Conservation (phyloP, 2,797 vertebrate species). For the Hapalemur alaotrensis region DNA sequence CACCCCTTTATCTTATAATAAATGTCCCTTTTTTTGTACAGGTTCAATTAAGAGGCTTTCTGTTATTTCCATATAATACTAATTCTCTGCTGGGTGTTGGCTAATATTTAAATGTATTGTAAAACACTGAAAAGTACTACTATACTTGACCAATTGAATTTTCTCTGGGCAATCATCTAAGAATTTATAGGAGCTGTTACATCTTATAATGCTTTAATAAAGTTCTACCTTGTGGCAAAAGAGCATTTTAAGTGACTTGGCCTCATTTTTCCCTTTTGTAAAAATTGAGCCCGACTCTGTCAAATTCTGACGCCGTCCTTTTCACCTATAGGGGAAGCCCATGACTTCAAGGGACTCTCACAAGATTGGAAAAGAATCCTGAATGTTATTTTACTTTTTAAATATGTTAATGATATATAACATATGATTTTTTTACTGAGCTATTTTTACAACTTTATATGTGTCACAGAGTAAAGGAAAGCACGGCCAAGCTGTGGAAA, state of each 20-base stretch:
- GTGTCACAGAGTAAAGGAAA: background rate
- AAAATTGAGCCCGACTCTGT: background rate
- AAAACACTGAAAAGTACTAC: background rate
- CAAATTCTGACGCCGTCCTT: background rate
- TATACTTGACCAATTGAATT: conserved; percentile 10
- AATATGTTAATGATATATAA: background rate
- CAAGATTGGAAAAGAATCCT: background rate
- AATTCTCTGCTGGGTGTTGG: conserved; percentile 18
- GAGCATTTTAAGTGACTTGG: conserved; percentile 51
- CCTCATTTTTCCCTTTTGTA: conserved; percentile 39
- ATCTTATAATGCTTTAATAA: conserved; percentile 68
- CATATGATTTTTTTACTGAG: background rate
- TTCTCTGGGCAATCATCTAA: conserved; percentile 62
- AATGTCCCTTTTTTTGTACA: background rate
- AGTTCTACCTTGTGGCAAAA: conserved; percentile 47
- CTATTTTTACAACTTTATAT: background rate
- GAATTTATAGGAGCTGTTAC: conserved; percentile 58
- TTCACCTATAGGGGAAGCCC: background rate
- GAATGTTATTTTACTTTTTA: background rate
- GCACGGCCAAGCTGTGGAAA: background rate
- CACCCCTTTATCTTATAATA: conserved; percentile 21
- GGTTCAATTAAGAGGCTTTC: conserved; percentile 50
- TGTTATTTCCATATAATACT: conserved; percentile 12
- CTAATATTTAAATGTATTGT: conserved; percentile 31
- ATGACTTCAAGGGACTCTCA: background rate